These are phyloP conservation scores for Neolamprologus toae DNA, from an alignment of 2,113 vertebrate species.

Conservation along the genomic window DNA sequence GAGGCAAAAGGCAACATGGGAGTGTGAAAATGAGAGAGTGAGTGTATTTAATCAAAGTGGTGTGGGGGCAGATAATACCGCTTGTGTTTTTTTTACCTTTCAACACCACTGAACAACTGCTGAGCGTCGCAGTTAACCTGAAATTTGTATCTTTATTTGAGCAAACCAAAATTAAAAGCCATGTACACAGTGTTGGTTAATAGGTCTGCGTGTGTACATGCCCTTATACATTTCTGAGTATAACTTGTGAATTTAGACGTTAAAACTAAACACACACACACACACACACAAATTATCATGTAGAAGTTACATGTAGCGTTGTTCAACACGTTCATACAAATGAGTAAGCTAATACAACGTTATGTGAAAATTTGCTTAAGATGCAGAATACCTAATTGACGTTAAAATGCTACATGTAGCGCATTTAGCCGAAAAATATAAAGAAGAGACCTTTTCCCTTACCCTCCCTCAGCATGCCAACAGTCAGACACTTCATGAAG, in stretches of 20 bases:
- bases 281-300: not conserved
- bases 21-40: conserved; percentile 53
- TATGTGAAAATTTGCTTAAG: not conserved
- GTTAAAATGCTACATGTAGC: conserved; percentile 30
- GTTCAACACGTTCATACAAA: not conserved
- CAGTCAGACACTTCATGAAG: conserved; percentile 99
- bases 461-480: conserved; percentile 99
- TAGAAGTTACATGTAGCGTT: conserved; percentile 4
- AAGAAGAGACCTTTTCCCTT: conserved; percentile 72
- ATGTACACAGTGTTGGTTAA: not conserved
- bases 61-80: conserved; percentile 16
- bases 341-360: not conserved
- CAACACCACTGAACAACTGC: not conserved
- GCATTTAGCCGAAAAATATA: conserved; percentile 43
- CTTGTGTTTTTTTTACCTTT: not conserved
- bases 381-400: not conserved
- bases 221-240: not conserved
- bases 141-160: not conserved
- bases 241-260: not conserved
- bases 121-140: not conserved
- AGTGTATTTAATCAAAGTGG: conserved; percentile 59
- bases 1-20: conserved; percentile 40
- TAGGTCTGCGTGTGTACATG: not conserved
- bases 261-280: not conserved
- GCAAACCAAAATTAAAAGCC: not conserved